A percentile compares a stretch with the other conserved stretches of the same genome.
Conservation (phyloP, 2,888 invertebrate species). For the Eupelmus urozonus region DNA sequence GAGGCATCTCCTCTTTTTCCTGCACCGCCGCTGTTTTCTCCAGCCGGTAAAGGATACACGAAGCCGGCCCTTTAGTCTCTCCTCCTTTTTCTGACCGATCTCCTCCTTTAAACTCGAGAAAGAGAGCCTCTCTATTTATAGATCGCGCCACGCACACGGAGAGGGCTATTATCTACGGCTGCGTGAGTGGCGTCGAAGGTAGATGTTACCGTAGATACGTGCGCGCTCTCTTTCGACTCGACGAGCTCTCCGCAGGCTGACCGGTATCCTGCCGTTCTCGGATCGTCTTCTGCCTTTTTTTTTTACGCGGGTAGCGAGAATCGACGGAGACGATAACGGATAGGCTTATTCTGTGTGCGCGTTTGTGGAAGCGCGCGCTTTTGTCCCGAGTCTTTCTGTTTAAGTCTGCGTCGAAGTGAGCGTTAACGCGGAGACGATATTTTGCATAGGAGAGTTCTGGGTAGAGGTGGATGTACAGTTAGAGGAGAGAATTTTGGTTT, state of each 20-base stretch:
- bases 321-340: slow-evolving; percentile 42
- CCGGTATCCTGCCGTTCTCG: slow-evolving; percentile 23
- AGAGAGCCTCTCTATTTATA: slow-evolving; percentile 61
- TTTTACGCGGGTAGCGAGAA: neutral
- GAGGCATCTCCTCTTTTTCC: neutral
- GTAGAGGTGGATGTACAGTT: neutral
- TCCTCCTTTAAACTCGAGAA: neutral
- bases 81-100: slow-evolving; percentile 28
- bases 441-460: neutral
- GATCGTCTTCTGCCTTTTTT: slow-evolving; percentile 1
- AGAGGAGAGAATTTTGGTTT: too few species aligned
- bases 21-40: slow-evolving; percentile 47
- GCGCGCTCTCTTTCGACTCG: too few species aligned
- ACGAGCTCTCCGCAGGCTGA: too few species aligned
- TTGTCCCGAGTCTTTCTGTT: too few species aligned
- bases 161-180: slow-evolving; percentile 66
- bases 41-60: slow-evolving; percentile 47
- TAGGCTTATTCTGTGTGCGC: slow-evolving; percentile 45
- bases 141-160: slow-evolving; percentile 33
- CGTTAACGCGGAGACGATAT: too few species aligned
- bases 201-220: slow-evolving; percentile 49
- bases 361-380: too few species aligned
- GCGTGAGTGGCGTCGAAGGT: slow-evolving; percentile 58
- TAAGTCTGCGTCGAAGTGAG: too few species aligned
- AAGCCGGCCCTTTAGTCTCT: slow-evolving; percentile 45